These are phyloP conservation scores for Chrysogorgia sp. DNA, from an alignment of 92 coral and sea anemone species.

Conservation along the genomic window DNA sequence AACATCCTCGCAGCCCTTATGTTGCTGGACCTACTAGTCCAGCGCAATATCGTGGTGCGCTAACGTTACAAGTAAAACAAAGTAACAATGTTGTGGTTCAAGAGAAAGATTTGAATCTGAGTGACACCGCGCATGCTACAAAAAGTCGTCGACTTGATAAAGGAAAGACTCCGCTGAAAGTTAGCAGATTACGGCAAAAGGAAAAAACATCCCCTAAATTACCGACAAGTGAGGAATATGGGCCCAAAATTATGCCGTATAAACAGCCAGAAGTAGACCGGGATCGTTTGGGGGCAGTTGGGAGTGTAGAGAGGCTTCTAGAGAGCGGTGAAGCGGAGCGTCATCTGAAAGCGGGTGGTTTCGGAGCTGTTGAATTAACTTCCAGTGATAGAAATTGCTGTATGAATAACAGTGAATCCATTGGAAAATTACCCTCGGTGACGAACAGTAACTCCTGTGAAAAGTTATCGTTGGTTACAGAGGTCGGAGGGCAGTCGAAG, in stretches of 20 bases:
- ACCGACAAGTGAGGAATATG: neutral
- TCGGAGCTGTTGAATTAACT: too few relatives aligned
- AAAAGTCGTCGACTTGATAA: neutral
- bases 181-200: neutral
- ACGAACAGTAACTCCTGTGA: too few relatives aligned
- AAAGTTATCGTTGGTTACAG: too few relatives aligned
- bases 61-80: neutral
- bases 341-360: too few relatives aligned
- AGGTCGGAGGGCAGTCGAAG: too few relatives aligned
- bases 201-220: neutral
- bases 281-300: neutral
- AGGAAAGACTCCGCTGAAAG: neutral
- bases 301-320: neutral
- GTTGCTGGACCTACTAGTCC: constrained; percentile 18
- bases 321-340: neutral
- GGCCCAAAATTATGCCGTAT: neutral
- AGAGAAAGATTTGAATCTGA: neutral
- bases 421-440: too few relatives aligned
- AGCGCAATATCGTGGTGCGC: neutral
- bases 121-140: neutral
- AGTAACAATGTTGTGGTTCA: neutral
- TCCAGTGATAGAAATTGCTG: neutral
- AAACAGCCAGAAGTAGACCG: neutral
- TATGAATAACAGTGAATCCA: neutral
- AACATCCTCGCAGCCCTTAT: neutral